Evolutionary conservation across 2,113 vertebrate species (phyloP).

Genomic region (Sebastes schlegelii): DNA sequence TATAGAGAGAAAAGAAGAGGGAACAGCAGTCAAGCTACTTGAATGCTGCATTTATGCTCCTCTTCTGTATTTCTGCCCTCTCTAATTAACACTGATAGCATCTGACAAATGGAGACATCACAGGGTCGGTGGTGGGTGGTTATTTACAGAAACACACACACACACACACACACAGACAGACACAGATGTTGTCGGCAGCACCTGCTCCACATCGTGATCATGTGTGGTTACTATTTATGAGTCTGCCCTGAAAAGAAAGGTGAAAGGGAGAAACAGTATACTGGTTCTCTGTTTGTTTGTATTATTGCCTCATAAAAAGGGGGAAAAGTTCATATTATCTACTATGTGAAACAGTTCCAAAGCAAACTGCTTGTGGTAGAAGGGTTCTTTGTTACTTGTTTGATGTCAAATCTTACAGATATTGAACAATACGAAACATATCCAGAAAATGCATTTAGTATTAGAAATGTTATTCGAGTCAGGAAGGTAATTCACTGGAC

Average conservation of each 20-base stretch:
- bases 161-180: conserved; percentile 8
- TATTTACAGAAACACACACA: conserved; percentile 41
- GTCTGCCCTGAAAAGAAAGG: conserved; percentile 14
- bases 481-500: conserved; percentile 22
- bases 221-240: conserved; percentile 33
- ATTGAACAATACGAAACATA: conserved; percentile 21
- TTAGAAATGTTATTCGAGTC: not conserved
- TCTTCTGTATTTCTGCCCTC: conserved; percentile 18
- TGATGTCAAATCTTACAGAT: conserved; percentile 36
- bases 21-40: not conserved
- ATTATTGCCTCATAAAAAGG: conserved; percentile 13
- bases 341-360: not conserved
- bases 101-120: conserved; percentile 68
- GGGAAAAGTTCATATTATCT: not conserved
- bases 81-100: conserved; percentile 64
- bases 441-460: conserved; percentile 12
- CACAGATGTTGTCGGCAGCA: conserved; percentile 35
- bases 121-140: conserved; percentile 36
- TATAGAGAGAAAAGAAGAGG: not conserved
- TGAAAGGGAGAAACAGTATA: not conserved
- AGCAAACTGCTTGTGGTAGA: not conserved
- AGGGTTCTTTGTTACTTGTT: conserved; percentile 7
- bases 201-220: conserved; percentile 40
- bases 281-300: not conserved
- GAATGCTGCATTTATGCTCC: conserved; percentile 8